These are phyloP conservation scores for Melitaea cinxia DNA, from an alignment of 1,140 invertebrate species.

Conservation along the genomic window DNA sequence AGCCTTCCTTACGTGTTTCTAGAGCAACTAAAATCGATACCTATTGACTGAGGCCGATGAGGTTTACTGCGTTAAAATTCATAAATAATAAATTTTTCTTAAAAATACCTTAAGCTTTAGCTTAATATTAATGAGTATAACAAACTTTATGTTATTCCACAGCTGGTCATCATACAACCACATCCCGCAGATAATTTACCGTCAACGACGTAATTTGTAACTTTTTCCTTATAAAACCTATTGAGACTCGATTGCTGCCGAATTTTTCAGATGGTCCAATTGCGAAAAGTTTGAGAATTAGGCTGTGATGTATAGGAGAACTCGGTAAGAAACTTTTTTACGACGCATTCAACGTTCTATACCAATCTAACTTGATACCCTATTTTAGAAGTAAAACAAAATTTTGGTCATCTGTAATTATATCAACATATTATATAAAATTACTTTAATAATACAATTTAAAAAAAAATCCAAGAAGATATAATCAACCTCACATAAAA, in stretches of 20 bases:
- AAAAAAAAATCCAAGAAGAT: too few relatives aligned
- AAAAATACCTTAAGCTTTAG: too few relatives aligned
- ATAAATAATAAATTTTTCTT: too few relatives aligned
- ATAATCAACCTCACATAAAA: too few relatives aligned
- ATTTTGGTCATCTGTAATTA: not conserved
- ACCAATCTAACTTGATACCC: slow-evolving; percentile 8
- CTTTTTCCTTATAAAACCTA: slow-evolving; percentile 33
- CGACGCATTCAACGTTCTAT: slow-evolving; percentile 22
- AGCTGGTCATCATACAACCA: slow-evolving; percentile 36
- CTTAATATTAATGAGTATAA: too few relatives aligned
- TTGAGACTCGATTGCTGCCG: slow-evolving; percentile 24
- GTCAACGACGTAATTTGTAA: slow-evolving; percentile 35
- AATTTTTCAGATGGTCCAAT: slow-evolving; percentile 27
- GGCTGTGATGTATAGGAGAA: slow-evolving; percentile 26
- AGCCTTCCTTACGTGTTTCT: too few relatives aligned
- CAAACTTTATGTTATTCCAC: too few relatives aligned
- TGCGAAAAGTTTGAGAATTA: slow-evolving; percentile 31
- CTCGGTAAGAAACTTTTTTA: slow-evolving; percentile 15
- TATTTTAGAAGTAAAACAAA: not conserved
- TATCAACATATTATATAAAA: too few relatives aligned
- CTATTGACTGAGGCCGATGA: too few relatives aligned
- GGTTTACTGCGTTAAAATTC: too few relatives aligned
- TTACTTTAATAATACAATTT: too few relatives aligned
- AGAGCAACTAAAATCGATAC: too few relatives aligned
- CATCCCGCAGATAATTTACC: slow-evolving; percentile 36